Base-by-base conservation (phyloP, 2,888 invertebrate species). In the Tigriopus californicus region DNA sequence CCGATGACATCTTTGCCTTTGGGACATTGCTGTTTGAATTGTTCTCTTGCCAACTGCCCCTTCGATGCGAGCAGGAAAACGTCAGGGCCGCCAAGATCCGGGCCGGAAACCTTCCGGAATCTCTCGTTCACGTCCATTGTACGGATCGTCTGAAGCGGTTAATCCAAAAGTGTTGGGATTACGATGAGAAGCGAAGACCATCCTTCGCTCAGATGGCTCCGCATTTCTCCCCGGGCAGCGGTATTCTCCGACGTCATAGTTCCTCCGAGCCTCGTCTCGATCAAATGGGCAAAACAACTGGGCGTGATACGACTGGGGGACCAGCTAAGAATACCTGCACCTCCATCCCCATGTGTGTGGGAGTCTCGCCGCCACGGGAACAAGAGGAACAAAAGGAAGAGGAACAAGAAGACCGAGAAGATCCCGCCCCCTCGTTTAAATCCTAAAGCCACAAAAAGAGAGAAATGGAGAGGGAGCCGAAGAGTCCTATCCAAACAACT, bases 191-290 rank as follows among this genome's bases (percentile, higher is more conserved):
- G 13, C 61, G 62, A 47, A 57, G 63, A 1, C 62, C 63, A 13
- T 60, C 61, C 12, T 62, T 63, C 25, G 61, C 62, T 6, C 58
- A 62, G 42, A 58, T 63, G 24, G 61, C 61, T 1, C 41, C 52
- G 13, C 59, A 60, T 6, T 58, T 63, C 33, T 61, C 61, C 55
- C 62, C 62, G 52, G 61, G 61, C 12, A 49, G 62, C 6, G 61
- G 62, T n/a, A 60, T 63, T 40, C 60, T 62, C 52, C 52, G 62
- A 13, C 51, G 62, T 10, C 62, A 62, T 51, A 62, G 62, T 25
- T 62, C 63, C 15, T 63, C 63, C 3, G 63, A 63, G 49, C 63
- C 63, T 12, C 61, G 54, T 12, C 40, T 54, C n/a, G 54, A 54
- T 54, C 54, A 54, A 52, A 52, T 52, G 33, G 12, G 15, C 33